Conservation (phyloP, 2,888 invertebrate species). For the Aphodius granarius region DNA sequence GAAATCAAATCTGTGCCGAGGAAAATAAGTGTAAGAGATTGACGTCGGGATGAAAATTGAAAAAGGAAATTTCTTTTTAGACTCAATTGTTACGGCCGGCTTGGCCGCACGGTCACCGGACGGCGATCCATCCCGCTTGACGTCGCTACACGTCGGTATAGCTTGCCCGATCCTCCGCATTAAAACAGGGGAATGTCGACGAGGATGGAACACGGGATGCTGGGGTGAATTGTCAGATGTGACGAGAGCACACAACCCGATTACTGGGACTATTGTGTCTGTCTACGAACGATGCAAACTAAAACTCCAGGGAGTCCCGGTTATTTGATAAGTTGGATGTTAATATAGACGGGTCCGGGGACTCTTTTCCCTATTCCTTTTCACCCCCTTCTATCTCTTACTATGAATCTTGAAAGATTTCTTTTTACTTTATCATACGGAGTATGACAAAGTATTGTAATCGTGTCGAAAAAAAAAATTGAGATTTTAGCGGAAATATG, state of each 20-base stretch:
- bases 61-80: slow-evolving; percentile 58
- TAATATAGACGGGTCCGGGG: slow-evolving; percentile 38
- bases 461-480: too few species aligned
- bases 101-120: slow-evolving; percentile 48
- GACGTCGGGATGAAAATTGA: slow-evolving; percentile 55
- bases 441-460: too few species aligned
- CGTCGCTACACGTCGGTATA: slow-evolving; percentile 15
- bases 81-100: slow-evolving; percentile 55
- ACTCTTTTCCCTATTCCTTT: slow-evolving; percentile 26
- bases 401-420: too few species aligned
- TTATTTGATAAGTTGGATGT: slow-evolving; percentile 45
- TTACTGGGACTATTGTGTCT: slow-evolving; percentile 45
- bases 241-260: slow-evolving; percentile 43
- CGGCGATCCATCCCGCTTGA: slow-evolving; percentile 29
- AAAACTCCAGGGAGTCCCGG: slow-evolving; percentile 43
- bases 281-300: slow-evolving; percentile 43
- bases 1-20: slow-evolving; percentile 55
- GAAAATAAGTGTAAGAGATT: slow-evolving; percentile 56
- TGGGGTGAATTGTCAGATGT: neutral
- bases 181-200: neutral
- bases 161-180: neutral
- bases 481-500: too few species aligned
- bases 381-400: slow-evolving; percentile 22
- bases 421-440: too few species aligned
- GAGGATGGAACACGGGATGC: slow-evolving; percentile 7